These are phyloP conservation scores for Yponomeuta plumbellus DNA, from an alignment of 2,888 invertebrate genomes.

Conservation along the genomic window DNA sequence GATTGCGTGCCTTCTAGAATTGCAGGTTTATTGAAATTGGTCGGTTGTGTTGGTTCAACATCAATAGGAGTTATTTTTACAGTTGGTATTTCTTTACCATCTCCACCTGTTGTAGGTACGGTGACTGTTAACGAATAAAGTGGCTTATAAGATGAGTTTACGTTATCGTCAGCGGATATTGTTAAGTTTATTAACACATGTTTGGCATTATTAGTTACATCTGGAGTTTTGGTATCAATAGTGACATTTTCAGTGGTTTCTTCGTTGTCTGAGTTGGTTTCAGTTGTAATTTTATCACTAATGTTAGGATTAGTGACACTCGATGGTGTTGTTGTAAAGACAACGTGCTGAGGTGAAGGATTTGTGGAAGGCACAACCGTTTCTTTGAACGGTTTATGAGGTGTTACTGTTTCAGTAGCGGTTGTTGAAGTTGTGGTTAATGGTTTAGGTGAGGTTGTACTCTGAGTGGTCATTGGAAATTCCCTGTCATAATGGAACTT, in stretches of 20 bases:
- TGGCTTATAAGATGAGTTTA: slow-evolving; percentile 72
- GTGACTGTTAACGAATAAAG: slow-evolving; percentile 88
- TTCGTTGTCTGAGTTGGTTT: slow-evolving; percentile 27
- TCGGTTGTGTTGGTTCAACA: slow-evolving; percentile 54
- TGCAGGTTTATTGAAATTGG: slow-evolving; percentile 62
- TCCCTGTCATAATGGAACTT: slow-evolving; percentile 55
- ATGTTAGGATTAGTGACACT: slow-evolving; percentile 35
- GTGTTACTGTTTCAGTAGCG: slow-evolving; percentile 29
- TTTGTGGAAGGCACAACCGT: slow-evolving; percentile 34
- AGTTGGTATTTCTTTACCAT: slow-evolving; percentile 68
- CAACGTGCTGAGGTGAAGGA: slow-evolving; percentile 42
- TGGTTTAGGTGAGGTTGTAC: slow-evolving; percentile 25
- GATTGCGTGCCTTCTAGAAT: slow-evolving; percentile 43
- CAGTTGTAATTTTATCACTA: slow-evolving; percentile 35
- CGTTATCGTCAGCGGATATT: slow-evolving; percentile 81
- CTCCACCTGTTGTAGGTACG: slow-evolving; percentile 79
- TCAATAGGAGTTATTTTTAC: slow-evolving; percentile 74
- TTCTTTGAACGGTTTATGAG: slow-evolving; percentile 23
- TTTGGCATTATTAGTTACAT: slow-evolving; percentile 62
- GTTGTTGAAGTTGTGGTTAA: slow-evolving; percentile 28
- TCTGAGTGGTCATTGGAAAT: slow-evolving; percentile 24
- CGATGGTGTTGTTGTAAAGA: slow-evolving; percentile 36
- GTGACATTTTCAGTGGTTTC: slow-evolving; percentile 41
- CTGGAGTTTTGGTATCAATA: slow-evolving; percentile 48
- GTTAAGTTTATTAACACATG: slow-evolving; percentile 89